A percentile compares a stretch with the other conserved stretches of the same genome.
These are phyloP conservation scores for Drosophila pectinifera DNA, from an alignment of 1,140 invertebrate species.

Conservation along the genomic window DNA sequence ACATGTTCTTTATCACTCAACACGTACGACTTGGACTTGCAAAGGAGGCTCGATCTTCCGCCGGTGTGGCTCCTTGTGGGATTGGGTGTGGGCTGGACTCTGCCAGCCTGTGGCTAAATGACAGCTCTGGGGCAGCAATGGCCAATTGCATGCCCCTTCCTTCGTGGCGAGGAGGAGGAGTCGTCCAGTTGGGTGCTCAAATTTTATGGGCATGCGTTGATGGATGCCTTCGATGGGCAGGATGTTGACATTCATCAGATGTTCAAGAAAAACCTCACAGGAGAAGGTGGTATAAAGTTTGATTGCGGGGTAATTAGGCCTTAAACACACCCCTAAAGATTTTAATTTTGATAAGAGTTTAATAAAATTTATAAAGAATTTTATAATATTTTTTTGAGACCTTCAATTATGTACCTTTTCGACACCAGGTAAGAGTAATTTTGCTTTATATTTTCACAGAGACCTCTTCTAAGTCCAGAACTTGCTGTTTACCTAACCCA, in stretches of 20 bases:
- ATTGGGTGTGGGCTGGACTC: slow-evolving; percentile 43
- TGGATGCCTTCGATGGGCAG: slow-evolving; percentile 53
- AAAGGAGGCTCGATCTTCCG: neutral
- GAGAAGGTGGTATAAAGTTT: neutral
- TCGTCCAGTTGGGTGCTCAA: slow-evolving; percentile 63
- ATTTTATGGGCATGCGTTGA: slow-evolving; percentile 68
- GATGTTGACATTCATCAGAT: slow-evolving; percentile 44
- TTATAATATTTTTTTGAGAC: neutral
- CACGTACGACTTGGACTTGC: slow-evolving; percentile 32
- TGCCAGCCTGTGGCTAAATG: slow-evolving; percentile 18
- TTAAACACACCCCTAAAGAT: slow-evolving; percentile 1
- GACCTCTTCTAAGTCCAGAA: neutral
- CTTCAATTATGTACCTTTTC: no score
- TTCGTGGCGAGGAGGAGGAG: slow-evolving; percentile 29
- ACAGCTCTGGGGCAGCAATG: slow-evolving; percentile 17
- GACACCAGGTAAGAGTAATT: neutral
- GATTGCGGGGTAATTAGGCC: neutral
- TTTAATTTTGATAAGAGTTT: neutral
- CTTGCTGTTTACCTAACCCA: slow-evolving; percentile 8
- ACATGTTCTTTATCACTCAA: slow-evolving; percentile 83
- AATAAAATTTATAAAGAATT: neutral
- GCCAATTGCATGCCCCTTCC: slow-evolving; percentile 18
- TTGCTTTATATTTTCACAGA: neutral
- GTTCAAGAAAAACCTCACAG: neutral
- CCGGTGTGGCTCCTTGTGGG: slow-evolving; percentile 1